These are phyloP conservation scores for Bactericera cockerelli DNA, from an alignment of 1,140 invertebrate genomes.

Conservation along the genomic window DNA sequence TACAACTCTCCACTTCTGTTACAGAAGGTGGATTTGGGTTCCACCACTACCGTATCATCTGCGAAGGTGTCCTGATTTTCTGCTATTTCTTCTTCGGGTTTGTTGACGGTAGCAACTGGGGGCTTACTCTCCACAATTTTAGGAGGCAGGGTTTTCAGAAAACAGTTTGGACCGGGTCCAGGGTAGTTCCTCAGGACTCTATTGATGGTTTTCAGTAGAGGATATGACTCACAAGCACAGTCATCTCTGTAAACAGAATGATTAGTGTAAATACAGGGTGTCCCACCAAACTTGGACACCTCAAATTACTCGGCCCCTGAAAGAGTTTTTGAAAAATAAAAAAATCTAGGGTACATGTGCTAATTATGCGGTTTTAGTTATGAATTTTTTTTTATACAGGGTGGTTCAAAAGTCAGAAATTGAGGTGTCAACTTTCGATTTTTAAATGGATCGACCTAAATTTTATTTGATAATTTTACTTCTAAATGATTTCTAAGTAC, in stretches of 20 bases:
- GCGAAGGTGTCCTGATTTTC: not conserved
- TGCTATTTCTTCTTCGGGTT: not conserved
- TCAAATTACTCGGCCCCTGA: no score
- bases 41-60: not conserved
- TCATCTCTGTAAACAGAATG: conserved; percentile 29
- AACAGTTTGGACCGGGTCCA: conserved; percentile 25
- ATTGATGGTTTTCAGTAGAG: conserved; percentile 61
- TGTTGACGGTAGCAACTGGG: not conserved
- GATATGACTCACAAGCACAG: conserved; percentile 60
- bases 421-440: no score
- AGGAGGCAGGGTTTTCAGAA: conserved; percentile 13
- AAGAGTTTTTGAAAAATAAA: no score
- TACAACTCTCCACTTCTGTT: not conserved
- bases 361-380: no score
- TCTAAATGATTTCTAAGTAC: no score
- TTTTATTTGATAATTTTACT: no score
- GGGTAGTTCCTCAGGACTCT: conserved; percentile 48
- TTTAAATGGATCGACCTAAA: no score
- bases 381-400: no score
- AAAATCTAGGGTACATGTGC: no score
- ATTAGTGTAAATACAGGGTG: no score
- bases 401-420: no score
- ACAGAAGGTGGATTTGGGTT: conserved; percentile 1
- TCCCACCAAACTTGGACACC: no score
- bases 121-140: not conserved